Conservation (phyloP, 2,888 invertebrate genomes). For the Venustoraphidia nigricollis region DNA sequence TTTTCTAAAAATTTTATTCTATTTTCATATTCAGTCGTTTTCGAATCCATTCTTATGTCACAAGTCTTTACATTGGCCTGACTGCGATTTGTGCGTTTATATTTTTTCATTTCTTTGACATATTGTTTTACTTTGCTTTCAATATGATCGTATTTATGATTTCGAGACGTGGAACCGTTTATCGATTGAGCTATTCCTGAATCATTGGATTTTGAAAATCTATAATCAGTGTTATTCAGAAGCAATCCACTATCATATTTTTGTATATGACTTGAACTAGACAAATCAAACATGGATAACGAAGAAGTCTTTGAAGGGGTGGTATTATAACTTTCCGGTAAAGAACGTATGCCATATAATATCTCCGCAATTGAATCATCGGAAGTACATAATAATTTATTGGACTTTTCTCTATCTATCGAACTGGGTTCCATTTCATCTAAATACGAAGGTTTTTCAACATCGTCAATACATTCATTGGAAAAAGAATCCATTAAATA, state of each 20-base stretch:
- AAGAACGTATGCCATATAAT: no score
- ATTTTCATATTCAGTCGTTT: neutral
- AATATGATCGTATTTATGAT: neutral
- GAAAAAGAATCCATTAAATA: neutral
- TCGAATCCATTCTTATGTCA: neutral
- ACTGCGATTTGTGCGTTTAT: neutral
- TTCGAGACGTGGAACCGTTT: neutral
- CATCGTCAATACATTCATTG: neutral
- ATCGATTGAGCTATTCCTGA: neutral
- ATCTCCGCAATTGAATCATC: no score
- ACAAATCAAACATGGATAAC: neutral
- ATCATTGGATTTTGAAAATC: neutral
- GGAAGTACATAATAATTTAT: neutral
- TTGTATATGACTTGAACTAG: neutral
- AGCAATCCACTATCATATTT: neutral
- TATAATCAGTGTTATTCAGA: neutral
- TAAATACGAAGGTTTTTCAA: neutral
- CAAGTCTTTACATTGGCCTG: neutral
- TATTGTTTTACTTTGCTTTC: conserved; percentile 1
- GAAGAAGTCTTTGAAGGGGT: neutral
- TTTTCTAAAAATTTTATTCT: neutral
- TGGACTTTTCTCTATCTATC: neutral
- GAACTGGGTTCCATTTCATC: neutral
- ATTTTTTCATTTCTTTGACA: neutral
- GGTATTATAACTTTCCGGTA: no score